Evolutionary conservation across 1,140 invertebrate genomes (phyloP).

Genomic region (Drepana arcuata): DNA sequence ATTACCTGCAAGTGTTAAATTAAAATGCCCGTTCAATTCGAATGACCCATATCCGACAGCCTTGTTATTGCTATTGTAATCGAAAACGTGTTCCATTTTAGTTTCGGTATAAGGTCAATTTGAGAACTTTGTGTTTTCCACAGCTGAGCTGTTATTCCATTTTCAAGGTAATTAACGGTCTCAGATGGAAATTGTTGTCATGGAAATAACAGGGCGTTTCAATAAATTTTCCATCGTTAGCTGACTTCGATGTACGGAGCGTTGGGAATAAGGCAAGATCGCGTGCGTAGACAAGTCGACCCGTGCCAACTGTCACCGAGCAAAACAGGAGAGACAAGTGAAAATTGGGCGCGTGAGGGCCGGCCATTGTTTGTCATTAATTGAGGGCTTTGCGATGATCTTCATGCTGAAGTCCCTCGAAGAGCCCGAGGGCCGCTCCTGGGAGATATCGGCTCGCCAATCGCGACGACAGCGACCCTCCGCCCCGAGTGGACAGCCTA

Average conservation of each 20-base stretch:
- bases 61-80: no score
- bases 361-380: conserved; percentile 60
- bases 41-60: no score
- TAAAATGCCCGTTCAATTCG: no score
- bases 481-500: conserved; percentile 35
- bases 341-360: conserved; percentile 54
- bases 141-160: neutral
- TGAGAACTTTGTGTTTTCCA: no score
- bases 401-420: conserved; percentile 32
- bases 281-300: conserved; percentile 32
- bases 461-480: conserved; percentile 62
- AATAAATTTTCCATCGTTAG: no score
- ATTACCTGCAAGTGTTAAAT: no score
- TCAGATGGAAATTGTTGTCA: no score
- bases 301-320: conserved; percentile 47
- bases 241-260: conserved; percentile 8
- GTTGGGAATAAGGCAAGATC: conserved; percentile 24
- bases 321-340: conserved; percentile 56
- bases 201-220: no score
- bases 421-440: conserved; percentile 48
- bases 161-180: no score
- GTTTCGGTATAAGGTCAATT: no score
- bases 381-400: conserved; percentile 64
- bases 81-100: no score
- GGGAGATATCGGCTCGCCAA: conserved; percentile 66